A percentile compares a stretch with the other conserved stretches of the same genome.
Conservation (phyloP, 2,797 vertebrate species). For the Pseudomugil tenellus region DNA sequence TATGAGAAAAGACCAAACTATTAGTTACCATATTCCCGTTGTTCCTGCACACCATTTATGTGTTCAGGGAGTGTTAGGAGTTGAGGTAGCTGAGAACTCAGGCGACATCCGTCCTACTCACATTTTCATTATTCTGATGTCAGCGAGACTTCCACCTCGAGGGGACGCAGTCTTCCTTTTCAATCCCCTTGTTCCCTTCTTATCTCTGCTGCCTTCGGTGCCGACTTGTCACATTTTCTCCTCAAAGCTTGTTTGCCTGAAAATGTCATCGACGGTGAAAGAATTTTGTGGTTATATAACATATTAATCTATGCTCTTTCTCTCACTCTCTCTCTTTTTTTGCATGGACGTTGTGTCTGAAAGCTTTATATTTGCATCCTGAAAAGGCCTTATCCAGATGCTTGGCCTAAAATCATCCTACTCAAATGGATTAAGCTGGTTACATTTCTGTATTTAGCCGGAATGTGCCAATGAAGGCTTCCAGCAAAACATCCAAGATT, state of each 20-base stretch:
- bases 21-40: background rate
- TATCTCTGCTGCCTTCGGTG: constrained; percentile 60
- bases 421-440: constrained; percentile 48
- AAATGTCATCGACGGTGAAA: constrained; percentile 70
- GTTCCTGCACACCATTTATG: background rate
- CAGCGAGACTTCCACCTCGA: constrained; percentile 59
- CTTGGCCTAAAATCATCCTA: constrained; percentile 42
- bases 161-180: constrained; percentile 55
- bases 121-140: constrained; percentile 56
- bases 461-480: constrained; percentile 21
- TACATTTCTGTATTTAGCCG: constrained; percentile 45
- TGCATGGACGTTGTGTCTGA: constrained; percentile 63
- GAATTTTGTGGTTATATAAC: constrained; percentile 63
- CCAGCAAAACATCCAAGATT: constrained; percentile 25
- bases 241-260: constrained; percentile 66
- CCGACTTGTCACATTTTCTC: constrained; percentile 61
- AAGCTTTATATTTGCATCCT: constrained; percentile 68
- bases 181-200: constrained; percentile 51
- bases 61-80: background rate
- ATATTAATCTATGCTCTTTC: constrained; percentile 61
- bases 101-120: constrained; percentile 35
- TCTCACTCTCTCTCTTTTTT: constrained; percentile 18
- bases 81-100: constrained; percentile 30
- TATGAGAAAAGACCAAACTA: constrained; percentile 1
- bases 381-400: constrained; percentile 54